phyloP scores from a whole-genome alignment of 2,888 invertebrate genomes.

The Ypsolopha scabrella region DNA sequence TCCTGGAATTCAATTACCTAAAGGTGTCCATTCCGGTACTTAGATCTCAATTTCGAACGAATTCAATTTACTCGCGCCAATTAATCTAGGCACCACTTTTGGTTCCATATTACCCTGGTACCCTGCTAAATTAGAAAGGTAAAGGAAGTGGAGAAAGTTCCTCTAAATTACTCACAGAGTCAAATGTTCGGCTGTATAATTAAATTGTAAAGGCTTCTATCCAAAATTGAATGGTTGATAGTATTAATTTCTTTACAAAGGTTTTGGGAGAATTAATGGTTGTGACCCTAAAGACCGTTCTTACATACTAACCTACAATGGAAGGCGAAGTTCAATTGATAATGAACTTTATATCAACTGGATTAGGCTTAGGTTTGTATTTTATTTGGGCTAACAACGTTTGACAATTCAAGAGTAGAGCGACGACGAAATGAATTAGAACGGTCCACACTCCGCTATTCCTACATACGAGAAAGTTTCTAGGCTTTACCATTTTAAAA shows the following conservation, averaged over 20 bases:
- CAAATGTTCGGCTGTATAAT: conserved; percentile 35
- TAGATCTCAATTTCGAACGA: neutral
- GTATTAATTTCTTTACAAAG: conserved; percentile 41
- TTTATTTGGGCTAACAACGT: too few species aligned
- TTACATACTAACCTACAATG: too few species aligned
- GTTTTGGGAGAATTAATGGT: conserved; percentile 35
- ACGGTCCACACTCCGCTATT: too few species aligned
- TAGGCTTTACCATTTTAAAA: too few species aligned
- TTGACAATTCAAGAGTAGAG: too few species aligned
- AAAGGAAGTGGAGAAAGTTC: neutral
- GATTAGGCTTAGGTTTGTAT: too few species aligned
- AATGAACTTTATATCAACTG: too few species aligned
- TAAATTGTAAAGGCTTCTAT: conserved; percentile 40
- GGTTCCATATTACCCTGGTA: neutral
- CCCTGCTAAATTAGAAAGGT: neutral
- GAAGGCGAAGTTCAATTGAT: too few species aligned
- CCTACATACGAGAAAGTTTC: too few species aligned
- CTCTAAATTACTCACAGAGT: conserved; percentile 10
- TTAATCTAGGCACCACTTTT: neutral
- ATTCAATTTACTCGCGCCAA: neutral
- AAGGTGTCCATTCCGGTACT: neutral
- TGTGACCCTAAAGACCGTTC: too few species aligned
- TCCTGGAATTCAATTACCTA: neutral
- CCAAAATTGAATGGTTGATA: conserved; percentile 35
- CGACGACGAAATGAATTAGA: too few species aligned